phyloP scores from a whole-genome alignment of 2,113 vertebrate species.

The Trogon surrucura region DNA sequence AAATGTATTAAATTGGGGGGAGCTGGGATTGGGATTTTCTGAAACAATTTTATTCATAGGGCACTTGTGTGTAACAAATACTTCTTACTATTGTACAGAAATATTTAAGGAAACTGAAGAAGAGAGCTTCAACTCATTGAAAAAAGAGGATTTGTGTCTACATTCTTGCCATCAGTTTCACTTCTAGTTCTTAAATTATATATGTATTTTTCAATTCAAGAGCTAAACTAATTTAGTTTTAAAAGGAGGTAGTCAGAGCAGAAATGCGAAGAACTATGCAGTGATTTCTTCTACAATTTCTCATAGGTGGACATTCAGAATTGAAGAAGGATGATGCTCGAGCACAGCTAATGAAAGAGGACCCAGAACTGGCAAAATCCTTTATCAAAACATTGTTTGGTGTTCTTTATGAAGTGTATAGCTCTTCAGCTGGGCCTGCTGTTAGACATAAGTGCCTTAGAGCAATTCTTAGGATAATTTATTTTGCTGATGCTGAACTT shows the following conservation, averaged over 20 bases:
- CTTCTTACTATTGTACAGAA: not conserved
- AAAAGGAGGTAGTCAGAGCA: not conserved
- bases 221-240: not conserved
- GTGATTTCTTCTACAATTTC: not conserved
- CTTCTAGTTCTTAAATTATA: not conserved
- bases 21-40: not conserved
- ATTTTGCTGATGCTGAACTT: conserved; percentile 98
- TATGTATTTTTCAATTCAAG: not conserved
- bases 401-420: conserved; percentile 99
- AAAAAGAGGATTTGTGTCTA: not conserved
- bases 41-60: not conserved
- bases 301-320: conserved; percentile 90
- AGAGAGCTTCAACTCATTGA: not conserved
- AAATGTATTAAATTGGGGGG: not conserved
- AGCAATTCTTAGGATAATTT: conserved; percentile 99
- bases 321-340: conserved; percentile 96
- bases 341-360: conserved; percentile 98
- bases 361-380: conserved; percentile 97
- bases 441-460: conserved; percentile 99
- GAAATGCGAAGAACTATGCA: not conserved
- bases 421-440: conserved; percentile 97
- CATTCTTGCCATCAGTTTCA: not conserved
- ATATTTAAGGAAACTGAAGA: not conserved
- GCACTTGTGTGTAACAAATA: accelerated
- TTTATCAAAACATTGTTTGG: conserved; percentile 99